A percentile compares a stretch with the other conserved stretches of the same genome.
Evolutionary conservation across 2,113 vertebrate species (phyloP).

Genomic region (Alaudala cheleensis): DNA sequence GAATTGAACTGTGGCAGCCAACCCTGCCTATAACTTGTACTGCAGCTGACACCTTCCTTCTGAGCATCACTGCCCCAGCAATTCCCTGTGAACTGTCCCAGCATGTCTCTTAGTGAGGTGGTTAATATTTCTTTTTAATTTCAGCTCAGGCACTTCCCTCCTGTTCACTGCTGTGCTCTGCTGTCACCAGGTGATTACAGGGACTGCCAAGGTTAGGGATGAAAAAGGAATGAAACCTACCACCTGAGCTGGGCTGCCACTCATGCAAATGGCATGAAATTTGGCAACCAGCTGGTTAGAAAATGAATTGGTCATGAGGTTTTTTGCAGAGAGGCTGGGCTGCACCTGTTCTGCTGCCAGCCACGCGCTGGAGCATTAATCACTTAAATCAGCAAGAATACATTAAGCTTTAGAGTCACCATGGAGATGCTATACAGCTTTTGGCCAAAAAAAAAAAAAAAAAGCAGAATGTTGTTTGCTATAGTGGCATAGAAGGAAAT

Average conservation of each 20-base stretch:
- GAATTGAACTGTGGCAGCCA: background rate
- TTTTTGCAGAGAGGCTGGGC: slow-evolving; percentile 9
- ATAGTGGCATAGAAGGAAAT: background rate
- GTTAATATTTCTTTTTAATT: background rate
- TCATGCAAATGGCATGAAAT: background rate
- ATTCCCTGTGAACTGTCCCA: background rate
- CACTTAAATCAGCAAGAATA: slow-evolving; percentile 64
- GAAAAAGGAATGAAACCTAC: background rate
- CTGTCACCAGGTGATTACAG: background rate
- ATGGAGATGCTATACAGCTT: slow-evolving; percentile 51
- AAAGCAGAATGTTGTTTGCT: background rate
- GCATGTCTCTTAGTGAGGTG: background rate
- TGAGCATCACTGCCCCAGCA: background rate
- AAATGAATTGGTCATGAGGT: slow-evolving; percentile 20
- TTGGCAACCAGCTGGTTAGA: background rate
- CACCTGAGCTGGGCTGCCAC: background rate
- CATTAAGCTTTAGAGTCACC: slow-evolving; percentile 56
- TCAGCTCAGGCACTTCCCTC: background rate
- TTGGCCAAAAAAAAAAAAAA: background rate
- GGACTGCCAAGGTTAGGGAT: background rate
- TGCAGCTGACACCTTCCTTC: background rate
- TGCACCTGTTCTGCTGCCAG: slow-evolving; percentile 23
- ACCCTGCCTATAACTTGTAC: accelerated
- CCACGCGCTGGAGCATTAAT: slow-evolving; percentile 14
- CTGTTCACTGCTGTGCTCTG: accelerated